Conservation (phyloP, 1,140 invertebrate species). For the Drosophila oshimai region DNA sequence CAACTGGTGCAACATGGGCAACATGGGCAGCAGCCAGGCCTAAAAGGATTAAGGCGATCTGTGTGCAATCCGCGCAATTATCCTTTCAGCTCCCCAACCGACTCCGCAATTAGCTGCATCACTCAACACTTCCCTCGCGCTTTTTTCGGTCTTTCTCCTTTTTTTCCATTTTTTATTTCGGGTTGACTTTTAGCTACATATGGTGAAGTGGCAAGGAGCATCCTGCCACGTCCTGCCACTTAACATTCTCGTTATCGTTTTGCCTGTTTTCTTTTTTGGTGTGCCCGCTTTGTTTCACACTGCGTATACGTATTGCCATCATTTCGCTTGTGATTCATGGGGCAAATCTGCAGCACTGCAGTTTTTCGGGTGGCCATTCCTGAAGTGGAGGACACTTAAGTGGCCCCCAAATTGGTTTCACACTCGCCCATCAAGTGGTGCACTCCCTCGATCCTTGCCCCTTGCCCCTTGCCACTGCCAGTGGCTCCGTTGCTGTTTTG, state of each 20-base stretch:
- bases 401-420: slow-evolving; percentile 77
- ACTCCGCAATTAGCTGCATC: slow-evolving; percentile 78
- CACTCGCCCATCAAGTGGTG: slow-evolving; percentile 66
- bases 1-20: slow-evolving; percentile 46
- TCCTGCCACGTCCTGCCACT: slow-evolving; percentile 25
- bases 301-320: slow-evolving; percentile 73
- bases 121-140: slow-evolving; percentile 61
- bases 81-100: slow-evolving; percentile 57
- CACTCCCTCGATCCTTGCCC: too few relatives aligned
- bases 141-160: slow-evolving; percentile 20
- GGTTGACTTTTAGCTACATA: slow-evolving; percentile 76
- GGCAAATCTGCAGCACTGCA: slow-evolving; percentile 12
- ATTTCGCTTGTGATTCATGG: slow-evolving; percentile 52
- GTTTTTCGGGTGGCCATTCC: slow-evolving; percentile 42
- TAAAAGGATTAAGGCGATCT: slow-evolving; percentile 81
- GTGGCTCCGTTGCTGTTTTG: slow-evolving; percentile 7
- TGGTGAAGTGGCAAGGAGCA: slow-evolving; percentile 28
- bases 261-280: slow-evolving; percentile 28
- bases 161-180: slow-evolving; percentile 42
- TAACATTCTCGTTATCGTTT: slow-evolving; percentile 41
- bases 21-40: slow-evolving; percentile 38
- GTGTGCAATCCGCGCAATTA: slow-evolving; percentile 79
- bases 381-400: slow-evolving; percentile 73
- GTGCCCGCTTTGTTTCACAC: slow-evolving; percentile 49
- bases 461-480: not conserved